phyloP scores from a whole-genome alignment of 2,797 vertebrate species.

The Etheostoma perlongum region DNA sequence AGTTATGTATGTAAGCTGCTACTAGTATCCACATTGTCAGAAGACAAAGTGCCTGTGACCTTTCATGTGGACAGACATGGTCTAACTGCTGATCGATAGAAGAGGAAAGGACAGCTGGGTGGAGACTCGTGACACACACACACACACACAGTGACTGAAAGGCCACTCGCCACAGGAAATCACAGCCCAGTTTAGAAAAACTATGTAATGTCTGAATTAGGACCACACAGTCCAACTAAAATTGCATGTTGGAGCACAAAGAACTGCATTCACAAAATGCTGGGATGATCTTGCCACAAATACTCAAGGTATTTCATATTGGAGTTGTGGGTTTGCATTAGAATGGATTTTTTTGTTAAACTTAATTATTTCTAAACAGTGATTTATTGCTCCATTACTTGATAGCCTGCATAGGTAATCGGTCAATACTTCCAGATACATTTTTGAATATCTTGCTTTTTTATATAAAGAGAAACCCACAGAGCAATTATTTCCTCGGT shows the following conservation, averaged over 20 bases:
- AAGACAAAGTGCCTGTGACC: conserved; percentile 62
- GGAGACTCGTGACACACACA: conserved; percentile 50
- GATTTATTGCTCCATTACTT: conserved; percentile 14
- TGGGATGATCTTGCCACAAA: not conserved
- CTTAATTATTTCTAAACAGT: not conserved
- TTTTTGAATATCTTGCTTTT: conserved; percentile 7
- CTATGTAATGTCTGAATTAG: conserved; percentile 56
- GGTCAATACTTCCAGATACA: not conserved
- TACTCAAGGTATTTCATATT: not conserved
- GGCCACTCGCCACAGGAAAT: conserved; percentile 61
- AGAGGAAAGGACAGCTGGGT: conserved; percentile 16
- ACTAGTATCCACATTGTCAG: conserved; percentile 24
- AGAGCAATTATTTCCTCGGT: conserved; percentile 34
- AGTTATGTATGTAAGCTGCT: conserved; percentile 35
- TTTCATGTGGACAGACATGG: conserved; percentile 63
- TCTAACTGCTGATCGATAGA: conserved; percentile 68
- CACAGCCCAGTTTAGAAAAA: conserved; percentile 45
- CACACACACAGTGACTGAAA: conserved; percentile 64
- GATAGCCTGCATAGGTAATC: not conserved
- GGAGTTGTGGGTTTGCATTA: not conserved
- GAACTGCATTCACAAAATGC: not conserved
- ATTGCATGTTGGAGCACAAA: conserved; percentile 6
- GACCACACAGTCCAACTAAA: conserved; percentile 16
- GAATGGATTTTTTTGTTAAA: conserved; percentile 5
- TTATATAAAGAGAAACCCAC: conserved; percentile 25